Conservation (phyloP, 2,113 vertebrate species). For the Balaeniceps rex region DNA sequence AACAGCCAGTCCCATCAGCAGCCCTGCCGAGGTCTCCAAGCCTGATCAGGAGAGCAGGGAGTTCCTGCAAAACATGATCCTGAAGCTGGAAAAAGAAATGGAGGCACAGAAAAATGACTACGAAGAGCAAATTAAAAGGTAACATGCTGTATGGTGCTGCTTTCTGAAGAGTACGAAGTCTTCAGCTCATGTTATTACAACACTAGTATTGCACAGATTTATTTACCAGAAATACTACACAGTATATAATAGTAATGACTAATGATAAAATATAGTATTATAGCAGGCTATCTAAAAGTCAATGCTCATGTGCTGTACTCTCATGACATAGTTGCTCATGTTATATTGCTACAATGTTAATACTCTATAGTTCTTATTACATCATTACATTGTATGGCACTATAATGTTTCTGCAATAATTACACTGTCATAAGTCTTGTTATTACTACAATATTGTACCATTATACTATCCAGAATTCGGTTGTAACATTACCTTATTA, state of each 20-base stretch:
- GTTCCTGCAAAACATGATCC: conserved; percentile 37
- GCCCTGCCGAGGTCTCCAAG: conserved; percentile 1
- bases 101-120: conserved; percentile 60
- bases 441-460: neutral
- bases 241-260: fast-evolving
- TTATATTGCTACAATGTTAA: neutral
- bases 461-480: neutral
- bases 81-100: conserved; percentile 51
- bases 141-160: neutral
- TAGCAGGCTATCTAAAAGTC: neutral
- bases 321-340: neutral
- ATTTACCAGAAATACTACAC: fast-evolving
- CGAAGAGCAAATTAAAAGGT: conserved; percentile 72
- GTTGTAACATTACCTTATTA: neutral
- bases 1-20: neutral
- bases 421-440: neutral
- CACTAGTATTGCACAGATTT: neutral
- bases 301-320: neutral
- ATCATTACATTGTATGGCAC: neutral
- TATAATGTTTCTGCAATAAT: neutral
- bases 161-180: neutral
- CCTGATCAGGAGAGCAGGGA: conserved; percentile 19
- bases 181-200: neutral
- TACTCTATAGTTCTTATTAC: neutral
- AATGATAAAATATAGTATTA: neutral